Percentiles rank a stretch among this genome's conserved stretches.
Evolutionary conservation across 2,113 vertebrate genomes (phyloP).

Genomic region (Nesospiza acunhae): DNA sequence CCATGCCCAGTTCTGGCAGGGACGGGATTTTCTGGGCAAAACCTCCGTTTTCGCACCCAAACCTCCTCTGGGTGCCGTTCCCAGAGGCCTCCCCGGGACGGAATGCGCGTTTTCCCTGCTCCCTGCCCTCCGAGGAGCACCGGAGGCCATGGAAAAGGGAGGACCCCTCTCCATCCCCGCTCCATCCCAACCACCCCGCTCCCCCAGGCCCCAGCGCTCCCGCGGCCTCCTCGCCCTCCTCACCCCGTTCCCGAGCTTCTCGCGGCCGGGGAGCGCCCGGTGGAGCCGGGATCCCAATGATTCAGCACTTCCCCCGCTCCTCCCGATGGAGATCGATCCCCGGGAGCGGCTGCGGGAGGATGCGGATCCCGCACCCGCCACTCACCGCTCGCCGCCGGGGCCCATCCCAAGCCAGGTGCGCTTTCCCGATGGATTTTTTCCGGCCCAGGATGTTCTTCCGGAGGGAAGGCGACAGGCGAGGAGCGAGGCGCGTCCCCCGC

Average conservation of each 20-base stretch:
- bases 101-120: rapidly evolving
- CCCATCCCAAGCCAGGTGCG: not conserved
- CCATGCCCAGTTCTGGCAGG: not conserved
- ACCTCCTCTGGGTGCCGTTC: not conserved
- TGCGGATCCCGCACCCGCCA: not conserved
- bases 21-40: not conserved
- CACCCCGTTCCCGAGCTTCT: not conserved
- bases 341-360: not conserved
- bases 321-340: slow-evolving; percentile 28
- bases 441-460: not conserved
- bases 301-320: slow-evolving; percentile 75
- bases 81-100: not conserved
- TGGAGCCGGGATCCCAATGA: slow-evolving; percentile 52
- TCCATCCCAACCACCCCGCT: not conserved
- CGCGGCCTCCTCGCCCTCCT: not conserved
- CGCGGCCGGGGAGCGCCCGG: not conserved
- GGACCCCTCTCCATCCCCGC: rapidly evolving
- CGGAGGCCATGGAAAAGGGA: not conserved
- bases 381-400: not conserved
- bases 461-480: not conserved
- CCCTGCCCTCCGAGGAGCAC: not conserved
- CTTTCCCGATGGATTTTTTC: not conserved
- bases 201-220: not conserved
- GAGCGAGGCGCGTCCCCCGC: not conserved
- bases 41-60: rapidly evolving